Conservation (phyloP, 2,888 invertebrate species). For the Drosophila ustulata region DNA sequence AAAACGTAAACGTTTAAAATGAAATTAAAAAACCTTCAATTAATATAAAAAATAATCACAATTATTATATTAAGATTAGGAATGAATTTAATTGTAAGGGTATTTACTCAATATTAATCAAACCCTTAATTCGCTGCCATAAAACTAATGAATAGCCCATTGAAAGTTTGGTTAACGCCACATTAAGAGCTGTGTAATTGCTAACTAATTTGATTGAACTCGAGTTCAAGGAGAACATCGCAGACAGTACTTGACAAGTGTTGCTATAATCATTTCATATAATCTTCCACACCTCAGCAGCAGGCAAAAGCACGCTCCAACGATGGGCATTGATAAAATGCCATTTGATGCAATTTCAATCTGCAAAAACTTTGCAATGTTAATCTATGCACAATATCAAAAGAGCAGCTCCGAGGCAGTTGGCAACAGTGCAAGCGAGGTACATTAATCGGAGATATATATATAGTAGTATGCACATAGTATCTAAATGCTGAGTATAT, state of each 20-base stretch:
- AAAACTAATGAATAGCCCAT: neutral
- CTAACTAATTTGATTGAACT: constrained; percentile 33
- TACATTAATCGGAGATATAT: constrained; percentile 14
- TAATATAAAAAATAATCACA: too few species aligned
- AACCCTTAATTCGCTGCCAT: neutral
- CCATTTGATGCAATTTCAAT: constrained; percentile 60
- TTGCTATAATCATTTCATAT: constrained; percentile 22
- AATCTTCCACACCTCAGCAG: constrained; percentile 28
- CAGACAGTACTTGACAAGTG: constrained; percentile 39
- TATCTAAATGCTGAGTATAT: constrained; percentile 14
- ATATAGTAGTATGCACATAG: constrained; percentile 20
- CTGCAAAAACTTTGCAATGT: constrained; percentile 57
- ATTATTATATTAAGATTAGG: too few species aligned
- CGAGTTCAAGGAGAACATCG: constrained; percentile 31
- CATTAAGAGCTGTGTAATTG: neutral
- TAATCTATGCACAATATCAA: constrained; percentile 76
- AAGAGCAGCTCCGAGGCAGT: constrained; percentile 40
- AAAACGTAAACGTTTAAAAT: too few species aligned
- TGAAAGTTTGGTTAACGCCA: neutral
- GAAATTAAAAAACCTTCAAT: too few species aligned
- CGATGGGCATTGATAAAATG: constrained; percentile 43
- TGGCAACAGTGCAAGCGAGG: constrained; percentile 16
- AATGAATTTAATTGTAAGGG: too few species aligned
- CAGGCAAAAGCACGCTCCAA: constrained; percentile 11
- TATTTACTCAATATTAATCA: too few species aligned